Conservation (phyloP, 2,888 invertebrate species). For the Microplitis deprimator region DNA sequence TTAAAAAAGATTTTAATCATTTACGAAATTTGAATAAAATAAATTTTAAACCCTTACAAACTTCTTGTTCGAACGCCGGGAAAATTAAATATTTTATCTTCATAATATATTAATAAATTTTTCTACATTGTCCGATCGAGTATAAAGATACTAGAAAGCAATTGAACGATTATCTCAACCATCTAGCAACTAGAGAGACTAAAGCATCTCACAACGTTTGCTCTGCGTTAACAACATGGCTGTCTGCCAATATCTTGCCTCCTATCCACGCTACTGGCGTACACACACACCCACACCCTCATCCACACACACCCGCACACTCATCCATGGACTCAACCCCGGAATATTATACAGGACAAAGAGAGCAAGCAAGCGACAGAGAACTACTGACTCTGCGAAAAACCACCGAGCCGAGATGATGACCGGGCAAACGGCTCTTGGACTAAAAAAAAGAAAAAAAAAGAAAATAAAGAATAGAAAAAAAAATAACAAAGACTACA, state of each 20-base stretch:
- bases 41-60: not conserved
- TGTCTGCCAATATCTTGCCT: conserved; percentile 29
- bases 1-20: too few relatives aligned
- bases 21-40: not conserved
- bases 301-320: not conserved
- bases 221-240: conserved; percentile 41
- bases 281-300: not conserved
- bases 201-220: conserved; percentile 26
- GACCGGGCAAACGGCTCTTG: not conserved
- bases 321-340: too few relatives aligned
- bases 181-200: conserved; percentile 12
- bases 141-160: conserved; percentile 13
- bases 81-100: not conserved
- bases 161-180: conserved; percentile 36
- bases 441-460: conserved; percentile 13
- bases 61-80: not conserved
- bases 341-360: conserved; percentile 17
- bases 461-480: conserved; percentile 12
- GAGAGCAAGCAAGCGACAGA: not conserved
- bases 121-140: not conserved
- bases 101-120: conserved; percentile 5
- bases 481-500: conserved; percentile 4
- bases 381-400: conserved; percentile 39
- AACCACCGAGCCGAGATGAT: conserved; percentile 28
- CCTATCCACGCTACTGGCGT: not conserved